Percentiles rank a stretch among this genome's conserved stretches.
These are phyloP conservation scores for Nowickia ferox DNA, from an alignment of 2,888 invertebrate species.

Conservation along the genomic window DNA sequence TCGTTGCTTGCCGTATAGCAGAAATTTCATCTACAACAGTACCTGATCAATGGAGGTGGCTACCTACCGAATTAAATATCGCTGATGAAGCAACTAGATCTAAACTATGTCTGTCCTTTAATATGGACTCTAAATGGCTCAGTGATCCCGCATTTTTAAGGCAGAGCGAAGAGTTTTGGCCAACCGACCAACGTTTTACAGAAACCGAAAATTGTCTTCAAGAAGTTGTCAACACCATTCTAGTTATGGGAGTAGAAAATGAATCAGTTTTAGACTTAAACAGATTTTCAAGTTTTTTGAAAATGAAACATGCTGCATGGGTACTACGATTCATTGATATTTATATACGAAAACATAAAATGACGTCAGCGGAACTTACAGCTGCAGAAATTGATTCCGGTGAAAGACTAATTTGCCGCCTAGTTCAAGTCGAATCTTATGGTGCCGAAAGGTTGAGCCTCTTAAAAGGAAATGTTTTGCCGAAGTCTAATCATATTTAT, in stretches of 20 bases:
- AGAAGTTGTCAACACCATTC: constrained; percentile 4
- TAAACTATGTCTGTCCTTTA: neutral
- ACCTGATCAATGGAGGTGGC: constrained; percentile 69
- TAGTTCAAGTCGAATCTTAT: constrained; percentile 12
- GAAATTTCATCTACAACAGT: constrained; percentile 50
- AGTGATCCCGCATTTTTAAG: constrained; percentile 46
- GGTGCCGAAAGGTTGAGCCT: neutral
- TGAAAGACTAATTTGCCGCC: constrained; percentile 44
- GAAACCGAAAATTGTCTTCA: constrained; percentile 6
- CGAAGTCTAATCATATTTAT: constrained; percentile 28
- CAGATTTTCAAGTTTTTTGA: constrained; percentile 8
- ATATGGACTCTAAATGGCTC: constrained; percentile 20
- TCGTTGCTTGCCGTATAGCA: constrained; percentile 57
- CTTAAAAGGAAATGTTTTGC: constrained; percentile 3
- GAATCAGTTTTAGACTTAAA: neutral
- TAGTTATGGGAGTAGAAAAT: neutral
- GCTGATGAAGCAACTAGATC: constrained; percentile 58
- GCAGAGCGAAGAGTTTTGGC: constrained; percentile 23
- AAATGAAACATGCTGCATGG: constrained; percentile 31
- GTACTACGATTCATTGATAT: constrained; percentile 16
- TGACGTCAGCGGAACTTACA: constrained; percentile 23
- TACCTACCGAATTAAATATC: constrained; percentile 46
- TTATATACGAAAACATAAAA: neutral
- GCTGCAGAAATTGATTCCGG: constrained; percentile 55
- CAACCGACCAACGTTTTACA: neutral